These are phyloP conservation scores for Microchrysa polita DNA, from an alignment of 2,888 invertebrate species.

Conservation along the genomic window DNA sequence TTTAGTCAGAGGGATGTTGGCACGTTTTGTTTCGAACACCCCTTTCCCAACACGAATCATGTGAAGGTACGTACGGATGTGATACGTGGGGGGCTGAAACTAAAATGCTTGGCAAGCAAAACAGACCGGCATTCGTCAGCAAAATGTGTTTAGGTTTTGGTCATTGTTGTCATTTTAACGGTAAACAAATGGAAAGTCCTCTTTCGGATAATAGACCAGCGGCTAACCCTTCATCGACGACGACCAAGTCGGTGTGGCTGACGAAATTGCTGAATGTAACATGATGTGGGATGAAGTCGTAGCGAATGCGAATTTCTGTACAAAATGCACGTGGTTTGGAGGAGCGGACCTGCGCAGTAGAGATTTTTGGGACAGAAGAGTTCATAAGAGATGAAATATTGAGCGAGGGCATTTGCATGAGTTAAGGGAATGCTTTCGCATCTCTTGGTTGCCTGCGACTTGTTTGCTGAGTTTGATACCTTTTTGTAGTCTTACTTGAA, in stretches of 20 bases:
- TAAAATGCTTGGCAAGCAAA: constrained; percentile 28
- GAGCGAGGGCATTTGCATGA: too few relatives aligned
- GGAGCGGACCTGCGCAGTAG: neutral
- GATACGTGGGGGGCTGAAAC: too few relatives aligned
- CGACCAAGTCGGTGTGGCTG: neutral
- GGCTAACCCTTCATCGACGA: constrained; percentile 9
- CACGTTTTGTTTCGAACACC: constrained; percentile 23
- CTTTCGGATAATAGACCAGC: neutral
- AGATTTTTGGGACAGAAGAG: neutral
- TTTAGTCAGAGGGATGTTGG: constrained; percentile 28
- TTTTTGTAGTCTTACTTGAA: too few relatives aligned
- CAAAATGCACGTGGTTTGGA: constrained; percentile 16
- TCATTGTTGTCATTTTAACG: constrained; percentile 31
- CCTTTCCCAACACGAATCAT: constrained; percentile 16
- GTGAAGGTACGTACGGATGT: constrained; percentile 14
- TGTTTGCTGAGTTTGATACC: too few relatives aligned
- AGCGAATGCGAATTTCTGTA: too few relatives aligned
- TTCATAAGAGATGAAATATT: neutral
- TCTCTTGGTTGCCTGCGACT: too few relatives aligned
- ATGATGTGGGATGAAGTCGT: too few relatives aligned
- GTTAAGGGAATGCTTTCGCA: too few relatives aligned
- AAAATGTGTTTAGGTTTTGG: constrained; percentile 22
- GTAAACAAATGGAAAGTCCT: constrained; percentile 34
- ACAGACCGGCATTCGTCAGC: constrained; percentile 38
- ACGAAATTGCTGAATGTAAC: constrained; percentile 20